A percentile compares a stretch with the other conserved stretches of the same genome.
Conservation (phyloP, 2,797 vertebrate species). For the Synaphobranchus kaupii region DNA sequence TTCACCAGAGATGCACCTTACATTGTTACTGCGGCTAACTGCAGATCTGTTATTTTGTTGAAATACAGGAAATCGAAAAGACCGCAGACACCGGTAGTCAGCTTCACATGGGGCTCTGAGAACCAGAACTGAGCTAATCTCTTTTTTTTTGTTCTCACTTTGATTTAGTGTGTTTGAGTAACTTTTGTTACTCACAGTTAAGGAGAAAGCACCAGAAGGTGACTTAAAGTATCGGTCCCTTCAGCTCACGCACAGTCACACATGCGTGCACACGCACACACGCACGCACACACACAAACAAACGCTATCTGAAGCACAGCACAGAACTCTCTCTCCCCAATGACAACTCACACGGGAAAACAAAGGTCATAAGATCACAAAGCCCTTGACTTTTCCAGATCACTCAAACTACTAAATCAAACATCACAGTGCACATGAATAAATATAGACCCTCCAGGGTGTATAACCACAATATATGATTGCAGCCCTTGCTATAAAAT, state of each 20-base stretch:
- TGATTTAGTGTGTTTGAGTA: background rate
- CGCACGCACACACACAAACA: background rate
- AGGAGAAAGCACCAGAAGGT: background rate
- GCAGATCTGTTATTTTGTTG: background rate
- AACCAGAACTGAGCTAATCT: background rate
- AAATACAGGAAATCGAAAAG: background rate
- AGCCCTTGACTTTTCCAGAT: background rate
- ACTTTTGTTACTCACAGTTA: background rate
- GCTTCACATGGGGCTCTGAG: background rate
- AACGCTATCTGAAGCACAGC: background rate
- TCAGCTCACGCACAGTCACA: background rate
- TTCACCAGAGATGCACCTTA: background rate
- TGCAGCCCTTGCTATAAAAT: background rate
- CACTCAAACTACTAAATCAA: background rate
- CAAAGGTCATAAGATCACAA: background rate
- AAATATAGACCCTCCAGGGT: background rate
- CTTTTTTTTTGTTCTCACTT: background rate
- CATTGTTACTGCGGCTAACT: background rate
- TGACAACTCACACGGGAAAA: background rate
- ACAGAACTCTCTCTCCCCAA: background rate
- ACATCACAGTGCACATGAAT: background rate
- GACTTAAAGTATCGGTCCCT: background rate
- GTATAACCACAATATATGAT: background rate
- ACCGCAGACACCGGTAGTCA: background rate
- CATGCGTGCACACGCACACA: background rate